phyloP scores from a whole-genome alignment of 2,113 vertebrate species.

The Murina feae region DNA sequence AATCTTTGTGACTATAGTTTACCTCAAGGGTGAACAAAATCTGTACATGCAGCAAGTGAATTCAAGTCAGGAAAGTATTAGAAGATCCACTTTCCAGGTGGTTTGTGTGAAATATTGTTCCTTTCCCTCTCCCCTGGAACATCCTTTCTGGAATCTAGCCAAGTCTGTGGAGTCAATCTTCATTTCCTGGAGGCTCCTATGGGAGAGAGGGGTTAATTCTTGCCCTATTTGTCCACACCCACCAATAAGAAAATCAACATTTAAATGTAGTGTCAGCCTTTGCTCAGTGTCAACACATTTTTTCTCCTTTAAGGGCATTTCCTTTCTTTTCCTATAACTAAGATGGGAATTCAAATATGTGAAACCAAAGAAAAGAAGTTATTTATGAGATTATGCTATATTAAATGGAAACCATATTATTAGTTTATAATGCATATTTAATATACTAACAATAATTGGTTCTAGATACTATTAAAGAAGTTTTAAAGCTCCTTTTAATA shows the following conservation, averaged over 20 bases:
- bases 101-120: not conserved
- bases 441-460: conserved; percentile 14
- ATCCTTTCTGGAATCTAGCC: not conserved
- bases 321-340: not conserved
- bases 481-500: conserved; percentile 13
- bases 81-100: not conserved
- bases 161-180: not conserved
- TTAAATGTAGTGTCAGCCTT: not conserved
- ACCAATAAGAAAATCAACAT: not conserved
- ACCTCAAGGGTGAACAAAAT: conserved; percentile 27
- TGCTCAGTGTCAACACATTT: not conserved
- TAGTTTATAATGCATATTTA: conserved; percentile 17
- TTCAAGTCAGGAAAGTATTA: not conserved
- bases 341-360: not conserved
- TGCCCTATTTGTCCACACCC: not conserved
- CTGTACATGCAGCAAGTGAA: not conserved
- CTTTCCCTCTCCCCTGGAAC: not conserved
- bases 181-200: not conserved
- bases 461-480: conserved; percentile 32
- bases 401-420: not conserved
- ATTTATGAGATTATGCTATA: not conserved
- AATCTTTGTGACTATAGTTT: not conserved
- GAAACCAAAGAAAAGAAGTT: conserved; percentile 1
- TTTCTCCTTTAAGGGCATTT: not conserved
- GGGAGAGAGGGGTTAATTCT: not conserved